phyloP scores from a whole-genome alignment of 2,113 vertebrate genomes.

The Rynchops niger region DNA sequence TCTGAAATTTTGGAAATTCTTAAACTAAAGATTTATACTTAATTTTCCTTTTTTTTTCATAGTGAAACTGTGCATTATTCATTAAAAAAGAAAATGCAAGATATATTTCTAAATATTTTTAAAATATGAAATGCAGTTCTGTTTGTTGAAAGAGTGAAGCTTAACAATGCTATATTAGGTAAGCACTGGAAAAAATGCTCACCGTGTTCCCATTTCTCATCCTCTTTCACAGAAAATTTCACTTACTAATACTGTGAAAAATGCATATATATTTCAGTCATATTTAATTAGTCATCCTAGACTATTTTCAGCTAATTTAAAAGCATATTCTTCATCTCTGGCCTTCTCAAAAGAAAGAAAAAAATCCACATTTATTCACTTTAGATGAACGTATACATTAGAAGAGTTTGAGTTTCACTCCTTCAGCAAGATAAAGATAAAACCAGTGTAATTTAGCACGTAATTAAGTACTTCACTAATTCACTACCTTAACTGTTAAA shows the following conservation, averaged over 20 bases:
- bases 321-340: not conserved
- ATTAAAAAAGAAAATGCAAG: not conserved
- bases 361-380: not conserved
- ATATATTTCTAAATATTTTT: not conserved
- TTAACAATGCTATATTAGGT: not conserved
- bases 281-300: not conserved
- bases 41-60: not conserved
- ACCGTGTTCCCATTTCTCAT: not conserved
- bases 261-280: not conserved
- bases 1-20: not conserved
- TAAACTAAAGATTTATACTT: not conserved
- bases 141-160: not conserved
- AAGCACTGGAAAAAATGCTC: not conserved
- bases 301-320: not conserved
- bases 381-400: not conserved
- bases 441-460: not conserved
- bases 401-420: not conserved
- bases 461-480: constrained; percentile 19
- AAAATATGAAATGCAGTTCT: not conserved
- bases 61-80: not conserved
- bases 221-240: not conserved
- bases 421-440: constrained; percentile 4
- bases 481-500: not conserved
- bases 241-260: not conserved
- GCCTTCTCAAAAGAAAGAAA: not conserved